These are phyloP conservation scores for Macrotis lagotis DNA, from an alignment of 2,113 vertebrate genomes.

Conservation along the genomic window DNA sequence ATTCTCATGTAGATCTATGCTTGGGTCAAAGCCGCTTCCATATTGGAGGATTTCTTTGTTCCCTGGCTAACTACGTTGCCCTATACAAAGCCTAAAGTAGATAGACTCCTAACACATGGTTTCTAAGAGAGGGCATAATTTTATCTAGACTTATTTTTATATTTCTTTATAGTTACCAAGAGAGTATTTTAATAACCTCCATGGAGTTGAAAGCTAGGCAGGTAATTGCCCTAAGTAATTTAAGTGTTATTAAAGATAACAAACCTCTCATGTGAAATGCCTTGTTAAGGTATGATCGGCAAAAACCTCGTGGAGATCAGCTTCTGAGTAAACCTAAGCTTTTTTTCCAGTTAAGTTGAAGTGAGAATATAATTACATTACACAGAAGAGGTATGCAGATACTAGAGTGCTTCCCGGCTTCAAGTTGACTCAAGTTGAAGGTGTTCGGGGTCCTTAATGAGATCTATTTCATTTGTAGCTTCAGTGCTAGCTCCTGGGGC, in stretches of 20 bases:
- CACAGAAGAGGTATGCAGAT: constrained; percentile 66
- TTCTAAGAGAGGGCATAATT: constrained; percentile 74
- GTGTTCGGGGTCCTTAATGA: constrained; percentile 59
- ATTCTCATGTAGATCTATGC: not conserved
- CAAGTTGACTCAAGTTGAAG: constrained; percentile 26
- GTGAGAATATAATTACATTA: constrained; percentile 78
- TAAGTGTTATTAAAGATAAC: constrained; percentile 84
- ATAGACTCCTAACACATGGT: constrained; percentile 67
- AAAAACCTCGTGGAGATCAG: constrained; percentile 73
- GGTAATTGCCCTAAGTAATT: constrained; percentile 85
- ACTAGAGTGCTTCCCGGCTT: constrained; percentile 51
- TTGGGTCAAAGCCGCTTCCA: not conserved
- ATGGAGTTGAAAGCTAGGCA: constrained; percentile 79
- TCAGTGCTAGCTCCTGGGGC: constrained; percentile 6
- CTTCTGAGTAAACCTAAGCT: constrained; percentile 75
- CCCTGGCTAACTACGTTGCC: constrained; percentile 56
- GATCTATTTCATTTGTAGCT: not conserved
- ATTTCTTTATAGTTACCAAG: constrained; percentile 80
- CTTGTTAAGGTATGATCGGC: constrained; percentile 81
- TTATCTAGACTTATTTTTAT: constrained; percentile 80
- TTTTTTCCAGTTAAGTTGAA: constrained; percentile 75
- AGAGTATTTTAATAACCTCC: constrained; percentile 84
- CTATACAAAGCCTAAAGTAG: constrained; percentile 70
- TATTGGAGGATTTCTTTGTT: not conserved
- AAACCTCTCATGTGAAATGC: constrained; percentile 81